Percentiles rank a stretch among this genome's conserved stretches.
Evolutionary conservation across 2,797 vertebrate species (phyloP).

Genomic region (Pseudochaenichthys georgianus): DNA sequence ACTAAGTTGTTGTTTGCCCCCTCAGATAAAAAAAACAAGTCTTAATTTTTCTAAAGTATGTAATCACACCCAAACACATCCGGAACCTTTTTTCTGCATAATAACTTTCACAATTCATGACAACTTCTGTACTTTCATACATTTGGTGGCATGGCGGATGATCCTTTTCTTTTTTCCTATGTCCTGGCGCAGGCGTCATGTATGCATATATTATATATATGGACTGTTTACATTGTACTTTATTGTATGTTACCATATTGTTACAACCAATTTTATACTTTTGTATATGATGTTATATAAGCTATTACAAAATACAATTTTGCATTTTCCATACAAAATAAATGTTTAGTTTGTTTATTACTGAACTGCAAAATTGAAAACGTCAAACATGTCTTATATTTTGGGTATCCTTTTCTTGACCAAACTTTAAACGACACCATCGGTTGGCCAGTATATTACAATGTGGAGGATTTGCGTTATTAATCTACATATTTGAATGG

Average conservation of each 20-base stretch:
- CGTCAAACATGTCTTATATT: not conserved
- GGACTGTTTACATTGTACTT: conserved; percentile 95
- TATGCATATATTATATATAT: conserved; percentile 90
- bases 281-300: conserved; percentile 91
- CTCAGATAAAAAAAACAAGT: not conserved
- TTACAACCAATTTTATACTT: conserved; percentile 92
- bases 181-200: conserved; percentile 96
- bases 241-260: conserved; percentile 90
- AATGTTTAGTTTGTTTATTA: conserved; percentile 82
- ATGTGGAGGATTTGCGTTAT: not conserved
- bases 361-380: conserved; percentile 10
- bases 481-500: not conserved
- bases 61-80: conserved; percentile 35
- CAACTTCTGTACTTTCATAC: conserved; percentile 51
- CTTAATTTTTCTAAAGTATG: conserved; percentile 30
- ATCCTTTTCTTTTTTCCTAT: conserved; percentile 47
- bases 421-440: conserved; percentile 12
- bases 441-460: conserved; percentile 36
- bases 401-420: not conserved
- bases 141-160: conserved; percentile 57
- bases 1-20: conserved; percentile 5
- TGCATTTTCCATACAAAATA: conserved; percentile 91
- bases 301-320: conserved; percentile 92
- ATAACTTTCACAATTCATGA: conserved; percentile 38
- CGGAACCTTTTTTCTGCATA: conserved; percentile 29